Conservation (phyloP, 2,113 vertebrate species). For the Hyla sarda region DNA sequence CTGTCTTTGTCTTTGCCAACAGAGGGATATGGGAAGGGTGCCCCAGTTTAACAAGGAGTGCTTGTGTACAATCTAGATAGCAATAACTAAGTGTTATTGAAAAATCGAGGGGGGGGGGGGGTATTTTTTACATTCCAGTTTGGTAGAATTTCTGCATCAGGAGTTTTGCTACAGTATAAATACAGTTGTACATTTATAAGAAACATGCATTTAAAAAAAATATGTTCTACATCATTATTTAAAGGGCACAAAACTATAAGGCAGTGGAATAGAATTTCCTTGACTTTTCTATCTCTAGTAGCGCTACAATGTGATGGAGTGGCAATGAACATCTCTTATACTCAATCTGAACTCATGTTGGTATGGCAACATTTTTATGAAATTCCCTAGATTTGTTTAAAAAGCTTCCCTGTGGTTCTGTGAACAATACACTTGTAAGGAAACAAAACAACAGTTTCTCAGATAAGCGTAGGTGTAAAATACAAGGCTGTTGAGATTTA, state of each 20-base stretch:
- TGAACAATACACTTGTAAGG: slow-evolving; percentile 40
- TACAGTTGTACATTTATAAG: too few species aligned
- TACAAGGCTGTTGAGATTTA: slow-evolving; percentile 7
- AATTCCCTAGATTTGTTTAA: slow-evolving; percentile 43
- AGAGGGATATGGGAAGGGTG: too few species aligned
- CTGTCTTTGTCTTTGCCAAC: too few species aligned
- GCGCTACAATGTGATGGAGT: neutral
- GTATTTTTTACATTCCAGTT: too few species aligned
- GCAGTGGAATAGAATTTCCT: neutral
- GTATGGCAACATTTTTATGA: slow-evolving; percentile 53
- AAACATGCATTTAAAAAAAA: neutral
- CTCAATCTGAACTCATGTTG: slow-evolving; percentile 13
- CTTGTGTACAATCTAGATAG: too few species aligned
- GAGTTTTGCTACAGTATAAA: too few species aligned
- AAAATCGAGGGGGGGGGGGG: too few species aligned
- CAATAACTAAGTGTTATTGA: too few species aligned
- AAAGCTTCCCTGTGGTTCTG: slow-evolving; percentile 40
- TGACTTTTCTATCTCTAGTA: neutral
- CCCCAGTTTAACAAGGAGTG: too few species aligned
- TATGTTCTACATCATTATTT: neutral
- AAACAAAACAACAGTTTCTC: slow-evolving; percentile 26
- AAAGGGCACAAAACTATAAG: neutral
- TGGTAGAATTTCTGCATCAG: too few species aligned
- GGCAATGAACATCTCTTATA: neutral
- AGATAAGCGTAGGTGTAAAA: slow-evolving; percentile 48